Evolutionary conservation across 2,797 vertebrate genomes (phyloP).

Genomic region (Onychomys arenicola): DNA sequence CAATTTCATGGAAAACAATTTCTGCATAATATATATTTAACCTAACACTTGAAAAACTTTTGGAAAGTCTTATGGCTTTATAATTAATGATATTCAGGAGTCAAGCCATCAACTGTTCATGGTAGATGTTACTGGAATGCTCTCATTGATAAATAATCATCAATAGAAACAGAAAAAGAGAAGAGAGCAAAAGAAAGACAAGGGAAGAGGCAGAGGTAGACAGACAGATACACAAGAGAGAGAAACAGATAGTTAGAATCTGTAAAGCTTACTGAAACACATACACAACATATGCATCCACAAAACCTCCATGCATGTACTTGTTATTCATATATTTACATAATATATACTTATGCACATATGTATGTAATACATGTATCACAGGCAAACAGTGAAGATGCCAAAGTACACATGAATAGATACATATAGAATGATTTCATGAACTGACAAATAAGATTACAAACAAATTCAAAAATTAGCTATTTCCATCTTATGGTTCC

Average conservation of each 20-base stretch:
- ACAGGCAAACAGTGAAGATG: background rate
- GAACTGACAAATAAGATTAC: background rate
- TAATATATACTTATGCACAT: background rate
- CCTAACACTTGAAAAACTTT: background rate
- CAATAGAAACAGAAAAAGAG: background rate
- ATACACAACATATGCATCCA: background rate
- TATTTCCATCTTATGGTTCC: background rate
- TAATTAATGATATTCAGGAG: background rate
- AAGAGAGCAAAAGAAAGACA: background rate
- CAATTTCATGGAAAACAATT: background rate
- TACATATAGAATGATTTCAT: background rate
- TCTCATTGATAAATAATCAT: background rate
- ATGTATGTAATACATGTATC: background rate
- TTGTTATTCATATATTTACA: background rate
- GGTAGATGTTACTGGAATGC: background rate
- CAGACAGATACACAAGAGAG: too few relatives aligned
- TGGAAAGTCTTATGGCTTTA: background rate
- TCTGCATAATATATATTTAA: background rate
- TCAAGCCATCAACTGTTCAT: background rate
- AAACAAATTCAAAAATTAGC: background rate
- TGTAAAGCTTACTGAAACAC: background rate
- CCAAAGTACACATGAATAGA: background rate
- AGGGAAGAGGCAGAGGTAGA: background rate
- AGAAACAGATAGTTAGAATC: background rate
- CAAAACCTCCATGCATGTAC: too few relatives aligned